Percentiles rank a stretch among this genome's conserved stretches.
Conservation (phyloP, 1,140 invertebrate genomes). For the Teleopsis dalmanni region DNA sequence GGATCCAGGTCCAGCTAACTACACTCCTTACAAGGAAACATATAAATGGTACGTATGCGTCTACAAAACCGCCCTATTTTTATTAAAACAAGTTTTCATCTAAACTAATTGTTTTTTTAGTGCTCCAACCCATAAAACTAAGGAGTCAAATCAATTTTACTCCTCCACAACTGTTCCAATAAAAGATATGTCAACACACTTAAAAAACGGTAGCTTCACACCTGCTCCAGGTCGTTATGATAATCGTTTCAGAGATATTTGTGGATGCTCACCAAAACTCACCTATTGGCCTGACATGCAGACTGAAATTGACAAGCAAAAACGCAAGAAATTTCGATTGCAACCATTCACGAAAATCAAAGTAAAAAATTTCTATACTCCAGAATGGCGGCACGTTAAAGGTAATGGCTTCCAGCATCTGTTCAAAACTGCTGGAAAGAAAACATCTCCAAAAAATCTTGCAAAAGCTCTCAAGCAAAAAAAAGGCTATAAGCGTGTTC, state of each 20-base stretch:
- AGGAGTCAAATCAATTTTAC: constrained; percentile 24
- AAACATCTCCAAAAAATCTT: constrained; percentile 1
- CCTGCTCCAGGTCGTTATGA: constrained; percentile 30
- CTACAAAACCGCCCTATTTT: neutral
- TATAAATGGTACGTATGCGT: neutral
- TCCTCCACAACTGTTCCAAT: constrained; percentile 22
- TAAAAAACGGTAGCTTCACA: too few species aligned
- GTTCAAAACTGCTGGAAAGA: constrained; percentile 18
- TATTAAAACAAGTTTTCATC: neutral
- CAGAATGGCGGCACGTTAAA: constrained; percentile 29
- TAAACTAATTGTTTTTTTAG: neutral
- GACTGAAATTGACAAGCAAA: constrained; percentile 25
- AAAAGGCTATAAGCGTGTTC: constrained; percentile 22
- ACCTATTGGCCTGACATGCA: constrained; percentile 16
- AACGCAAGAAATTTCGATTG: constrained; percentile 29
- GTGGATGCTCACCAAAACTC: constrained; percentile 19
- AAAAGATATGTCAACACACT: constrained; percentile 16
- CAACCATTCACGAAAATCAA: constrained; percentile 23
- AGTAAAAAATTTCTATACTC: constrained; percentile 14
- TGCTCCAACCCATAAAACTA: neutral
- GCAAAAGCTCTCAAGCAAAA: constrained; percentile 11
- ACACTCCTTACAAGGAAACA: neutral
- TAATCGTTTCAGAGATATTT: constrained; percentile 20
- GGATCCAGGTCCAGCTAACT: constrained; percentile 21
- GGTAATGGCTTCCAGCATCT: constrained; percentile 23